These are phyloP conservation scores for Girardia tigrina DNA, from an alignment of 2,888 invertebrate genomes.

Conservation along the genomic window DNA sequence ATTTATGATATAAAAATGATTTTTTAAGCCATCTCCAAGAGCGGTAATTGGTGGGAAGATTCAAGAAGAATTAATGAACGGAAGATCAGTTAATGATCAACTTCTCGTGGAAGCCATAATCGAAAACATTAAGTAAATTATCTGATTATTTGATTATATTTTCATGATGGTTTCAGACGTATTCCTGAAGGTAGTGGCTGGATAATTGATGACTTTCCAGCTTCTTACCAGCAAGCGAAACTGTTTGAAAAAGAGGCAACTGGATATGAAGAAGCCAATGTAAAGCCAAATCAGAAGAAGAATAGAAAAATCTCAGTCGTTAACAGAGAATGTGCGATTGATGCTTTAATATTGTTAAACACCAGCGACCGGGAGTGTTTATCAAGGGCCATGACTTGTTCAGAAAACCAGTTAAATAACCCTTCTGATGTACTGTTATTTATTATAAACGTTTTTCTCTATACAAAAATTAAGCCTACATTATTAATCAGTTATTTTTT, in stretches of 20 bases:
- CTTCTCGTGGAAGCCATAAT: slow-evolving; percentile 45
- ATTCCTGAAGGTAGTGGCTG: slow-evolving; percentile 48
- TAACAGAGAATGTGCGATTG: slow-evolving; percentile 45
- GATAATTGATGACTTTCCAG: slow-evolving; percentile 49
- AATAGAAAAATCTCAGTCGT: slow-evolving; percentile 33
- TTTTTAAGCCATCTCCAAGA: slow-evolving; percentile 42
- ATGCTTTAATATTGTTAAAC: slow-evolving; percentile 47
- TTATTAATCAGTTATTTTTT: not conserved
- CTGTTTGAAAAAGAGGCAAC: slow-evolving; percentile 47
- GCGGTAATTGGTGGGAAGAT: slow-evolving; percentile 47
- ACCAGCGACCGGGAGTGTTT: slow-evolving; percentile 44
- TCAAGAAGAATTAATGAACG: slow-evolving; percentile 43
- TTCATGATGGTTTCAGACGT: slow-evolving; percentile 32
- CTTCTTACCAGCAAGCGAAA: slow-evolving; percentile 48
- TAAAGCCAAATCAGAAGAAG: slow-evolving; percentile 41
- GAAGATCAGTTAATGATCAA: slow-evolving; percentile 45
- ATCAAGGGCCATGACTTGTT: slow-evolving; percentile 46
- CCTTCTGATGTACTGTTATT: slow-evolving; percentile 39
- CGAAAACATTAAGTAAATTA: slow-evolving; percentile 42
- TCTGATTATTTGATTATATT: not conserved
- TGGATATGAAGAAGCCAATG: slow-evolving; percentile 46
- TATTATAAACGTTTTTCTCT: slow-evolving; percentile 44
- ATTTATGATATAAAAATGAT: too few relatives aligned
- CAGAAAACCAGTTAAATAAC: slow-evolving; percentile 31
- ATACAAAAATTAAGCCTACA: slow-evolving; percentile 42